Evolutionary conservation across 2,113 vertebrate genomes (phyloP), one percentile per base, ranked within the genome.

Genomic region (Gadus macrocephalus): DNA sequence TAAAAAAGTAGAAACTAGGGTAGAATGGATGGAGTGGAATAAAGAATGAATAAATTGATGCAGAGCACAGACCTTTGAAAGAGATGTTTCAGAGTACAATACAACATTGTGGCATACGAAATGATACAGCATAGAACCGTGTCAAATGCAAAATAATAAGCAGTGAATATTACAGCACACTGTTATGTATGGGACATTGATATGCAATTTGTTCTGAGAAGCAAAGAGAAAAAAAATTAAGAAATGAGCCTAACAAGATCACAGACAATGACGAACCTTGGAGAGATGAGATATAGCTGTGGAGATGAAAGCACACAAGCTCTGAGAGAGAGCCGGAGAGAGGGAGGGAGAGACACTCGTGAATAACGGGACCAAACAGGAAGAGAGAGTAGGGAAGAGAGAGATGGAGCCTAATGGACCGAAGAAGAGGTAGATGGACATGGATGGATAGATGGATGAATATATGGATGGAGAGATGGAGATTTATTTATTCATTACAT

Each of bases 231-330:
- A 20, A 31, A 31, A 53, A 75, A 25, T 25, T 31, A 22, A 12
- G 22, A 56, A 68, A 53, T 38, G 6, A 28, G 60, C 16, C 1
- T n/a, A 20, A 25, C 12, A 28, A 16, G 68, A 68, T 76, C 65
- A 56, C 73, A 73, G 68, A 60, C 17, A 60, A 20, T 16, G 49
- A 14, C 42, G 12, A 49, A 9, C 42, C 9, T 49, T 27, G 71
- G 25, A 75, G 28, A 75, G 42, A 73, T 15, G 56, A 35, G 35
- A 66, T 49, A 0, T 49, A 7, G 9, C 2, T 49, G 42, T 12
- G 9, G 66, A 68, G 72, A 81, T 70, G 75, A 85, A 73, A 81
- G 62, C 17, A 68, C 35, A 1, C 42, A 9, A 49, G 12, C 42
- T 49, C 8, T 49, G 42, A 49, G 8, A 49, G 42, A 49, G 42